Evolutionary conservation across 2,797 vertebrate species (phyloP).

Genomic region (Lates japonicus): DNA sequence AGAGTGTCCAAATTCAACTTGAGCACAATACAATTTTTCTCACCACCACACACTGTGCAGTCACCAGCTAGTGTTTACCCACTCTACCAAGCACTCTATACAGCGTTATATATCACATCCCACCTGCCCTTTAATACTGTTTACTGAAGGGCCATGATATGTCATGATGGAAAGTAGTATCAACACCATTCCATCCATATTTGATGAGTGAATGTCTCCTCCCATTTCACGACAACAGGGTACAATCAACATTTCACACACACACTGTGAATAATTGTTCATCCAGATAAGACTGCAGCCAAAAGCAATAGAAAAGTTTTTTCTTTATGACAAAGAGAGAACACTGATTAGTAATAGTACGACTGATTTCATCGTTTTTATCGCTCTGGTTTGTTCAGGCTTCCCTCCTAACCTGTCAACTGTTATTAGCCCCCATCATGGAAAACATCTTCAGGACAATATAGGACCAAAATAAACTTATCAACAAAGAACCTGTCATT

Average conservation of each 20-base stretch:
- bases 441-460: conserved; percentile 14
- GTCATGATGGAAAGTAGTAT: conserved; percentile 71
- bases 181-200: conserved; percentile 81
- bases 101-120: conserved; percentile 49
- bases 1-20: not conserved
- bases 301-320: conserved; percentile 48
- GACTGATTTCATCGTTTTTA: conserved; percentile 57
- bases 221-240: conserved; percentile 74
- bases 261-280: conserved; percentile 81
- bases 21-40: not conserved
- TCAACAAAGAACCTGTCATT: conserved; percentile 33
- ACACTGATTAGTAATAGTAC: conserved; percentile 74
- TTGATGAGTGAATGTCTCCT: conserved; percentile 78
- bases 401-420: conserved; percentile 46
- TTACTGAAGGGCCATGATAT: conserved; percentile 74
- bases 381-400: conserved; percentile 48
- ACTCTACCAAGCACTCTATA: conserved; percentile 16
- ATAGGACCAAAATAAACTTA: conserved; percentile 9
- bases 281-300: conserved; percentile 71
- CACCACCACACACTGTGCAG: not conserved
- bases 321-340: conserved; percentile 59
- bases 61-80: conserved; percentile 40
- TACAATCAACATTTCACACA: conserved; percentile 82
- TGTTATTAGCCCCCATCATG: conserved; percentile 39
- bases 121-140: conserved; percentile 44